A percentile compares a stretch with the other conserved stretches of the same genome.
Evolutionary conservation across 2,888 invertebrate species (phyloP).

Genomic region (Malthinus flaveolus): DNA sequence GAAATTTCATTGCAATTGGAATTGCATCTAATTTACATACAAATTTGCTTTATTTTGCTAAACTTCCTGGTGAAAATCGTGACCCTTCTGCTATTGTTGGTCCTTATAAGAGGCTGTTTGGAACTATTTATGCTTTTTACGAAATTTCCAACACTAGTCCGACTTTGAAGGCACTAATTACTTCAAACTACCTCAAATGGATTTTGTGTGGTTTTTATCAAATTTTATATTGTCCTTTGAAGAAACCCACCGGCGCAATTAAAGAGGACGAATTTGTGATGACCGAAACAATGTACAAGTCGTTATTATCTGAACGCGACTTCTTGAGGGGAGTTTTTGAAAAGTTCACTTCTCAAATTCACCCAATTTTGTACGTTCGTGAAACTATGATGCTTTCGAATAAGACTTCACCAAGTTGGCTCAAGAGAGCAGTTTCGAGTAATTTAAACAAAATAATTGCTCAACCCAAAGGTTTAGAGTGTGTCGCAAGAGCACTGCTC

Average conservation of each 20-base stretch:
- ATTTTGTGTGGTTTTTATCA: conserved; percentile 72
- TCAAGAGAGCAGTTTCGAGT: conserved; percentile 62
- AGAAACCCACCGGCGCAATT: conserved; percentile 56
- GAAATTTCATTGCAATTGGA: conserved; percentile 67
- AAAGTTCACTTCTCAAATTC: conserved; percentile 59
- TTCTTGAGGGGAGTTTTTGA: conserved; percentile 58
- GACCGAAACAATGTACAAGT: conserved; percentile 60
- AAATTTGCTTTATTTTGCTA: conserved; percentile 43
- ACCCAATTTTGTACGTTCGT: conserved; percentile 65
- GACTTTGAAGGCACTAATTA: conserved; percentile 61
- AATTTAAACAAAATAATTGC: conserved; percentile 64
- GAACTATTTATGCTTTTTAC: conserved; percentile 57
- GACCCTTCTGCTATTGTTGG: conserved; percentile 53
- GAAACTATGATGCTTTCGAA: conserved; percentile 69
- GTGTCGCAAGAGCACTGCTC: conserved; percentile 67
- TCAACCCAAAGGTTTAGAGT: conserved; percentile 65
- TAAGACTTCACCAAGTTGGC: conserved; percentile 63
- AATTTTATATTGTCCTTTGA: conserved; percentile 67
- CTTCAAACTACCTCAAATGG: conserved; percentile 62
- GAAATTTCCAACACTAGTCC: conserved; percentile 55
- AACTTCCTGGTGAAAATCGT: conserved; percentile 37
- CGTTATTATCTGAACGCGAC: conserved; percentile 57
- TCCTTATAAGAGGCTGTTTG: conserved; percentile 58
- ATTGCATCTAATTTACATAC: conserved; percentile 67
- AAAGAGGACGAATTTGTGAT: conserved; percentile 53